Evolutionary conservation across 2,113 vertebrate species (phyloP).

Genomic region (Seriola quinqueradiata): DNA sequence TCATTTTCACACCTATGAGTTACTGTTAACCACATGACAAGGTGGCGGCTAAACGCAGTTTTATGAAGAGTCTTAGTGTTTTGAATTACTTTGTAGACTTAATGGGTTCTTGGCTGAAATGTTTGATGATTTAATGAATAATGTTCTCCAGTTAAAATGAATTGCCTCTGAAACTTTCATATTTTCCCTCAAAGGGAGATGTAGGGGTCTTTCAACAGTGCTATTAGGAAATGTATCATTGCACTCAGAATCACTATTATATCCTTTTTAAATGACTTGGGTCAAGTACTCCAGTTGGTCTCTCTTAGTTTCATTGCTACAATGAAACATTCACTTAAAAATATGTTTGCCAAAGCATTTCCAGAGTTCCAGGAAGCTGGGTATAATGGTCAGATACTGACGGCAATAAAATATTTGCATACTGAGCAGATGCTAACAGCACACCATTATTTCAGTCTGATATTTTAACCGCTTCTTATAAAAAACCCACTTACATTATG

Average conservation of each 20-base stretch:
- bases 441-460: neutral
- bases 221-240: conserved; percentile 70
- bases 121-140: conserved; percentile 76
- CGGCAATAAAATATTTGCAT: conserved; percentile 3
- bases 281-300: conserved; percentile 45
- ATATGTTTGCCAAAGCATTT: conserved; percentile 41
- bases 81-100: conserved; percentile 68
- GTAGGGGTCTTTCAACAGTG: conserved; percentile 55
- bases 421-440: neutral
- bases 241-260: conserved; percentile 54
- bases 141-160: conserved; percentile 75
- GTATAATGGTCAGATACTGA: neutral
- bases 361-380: conserved; percentile 21
- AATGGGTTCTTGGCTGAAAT: conserved; percentile 68
- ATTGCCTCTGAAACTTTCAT: conserved; percentile 69
- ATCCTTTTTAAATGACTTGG: conserved; percentile 54
- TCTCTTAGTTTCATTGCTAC: conserved; percentile 9
- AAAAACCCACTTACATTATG: neutral
- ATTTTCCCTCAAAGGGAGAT: conserved; percentile 59
- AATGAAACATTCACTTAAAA: conserved; percentile 28
- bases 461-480: conserved; percentile 1
- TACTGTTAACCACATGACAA: conserved; percentile 34
- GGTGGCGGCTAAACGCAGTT: conserved; percentile 46
- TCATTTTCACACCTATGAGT: conserved; percentile 18
- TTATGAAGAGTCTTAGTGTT: conserved; percentile 62